Evolutionary conservation across 2,888 invertebrate genomes (phyloP), one percentile per base, ranked within the genome.

Genomic region (Monoplex corrugatus): DNA sequence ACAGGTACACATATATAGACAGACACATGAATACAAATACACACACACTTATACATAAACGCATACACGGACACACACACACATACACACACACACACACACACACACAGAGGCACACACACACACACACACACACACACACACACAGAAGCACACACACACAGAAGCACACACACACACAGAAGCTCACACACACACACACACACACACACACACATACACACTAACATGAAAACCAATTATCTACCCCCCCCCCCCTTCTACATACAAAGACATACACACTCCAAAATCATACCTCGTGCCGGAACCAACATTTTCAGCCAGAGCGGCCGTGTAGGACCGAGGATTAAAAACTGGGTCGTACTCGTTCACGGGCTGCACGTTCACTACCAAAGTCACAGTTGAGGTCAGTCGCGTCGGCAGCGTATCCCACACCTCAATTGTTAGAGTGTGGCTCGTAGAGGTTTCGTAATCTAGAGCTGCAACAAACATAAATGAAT

Each of bases 331-430:
- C 57, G 90, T 92, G 82, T 87, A 87, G 0, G 90, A 43, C 19
- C 89, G 84, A 16, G 87, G 87, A 0, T 72, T 6, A 57, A 94
- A 94, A 0, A 89, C 45, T 13, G 94, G 94, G 28, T 88, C 89
- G 23, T 92, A 93, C 63, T 94, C 93, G 87, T 94, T 94, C 1
- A 92, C 89, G 84, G 93, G 92, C 13, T 88, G 88, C 23, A 94
- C 91, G 32, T 89, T 86, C 40, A 94, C 91, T 50, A 89, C 91
- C 0, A 93, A 89, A n/a, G 91, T 91, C 35, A 93, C 90, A 0
- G 90, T 88, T 13, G 92, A 91, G n/a, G 91, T 92, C 78, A 40
- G 50, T 3, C 19, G 82, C 43, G n/a, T 78, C 6, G 89, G 86
- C 38, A 72, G 89, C 10, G 72, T 68, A 80, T 92, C 92, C 23